A percentile compares a stretch with the other conserved stretches of the same genome.
phyloP scores from a whole-genome alignment of 2,888 invertebrate genomes.

The Clistopyga incitator region DNA sequence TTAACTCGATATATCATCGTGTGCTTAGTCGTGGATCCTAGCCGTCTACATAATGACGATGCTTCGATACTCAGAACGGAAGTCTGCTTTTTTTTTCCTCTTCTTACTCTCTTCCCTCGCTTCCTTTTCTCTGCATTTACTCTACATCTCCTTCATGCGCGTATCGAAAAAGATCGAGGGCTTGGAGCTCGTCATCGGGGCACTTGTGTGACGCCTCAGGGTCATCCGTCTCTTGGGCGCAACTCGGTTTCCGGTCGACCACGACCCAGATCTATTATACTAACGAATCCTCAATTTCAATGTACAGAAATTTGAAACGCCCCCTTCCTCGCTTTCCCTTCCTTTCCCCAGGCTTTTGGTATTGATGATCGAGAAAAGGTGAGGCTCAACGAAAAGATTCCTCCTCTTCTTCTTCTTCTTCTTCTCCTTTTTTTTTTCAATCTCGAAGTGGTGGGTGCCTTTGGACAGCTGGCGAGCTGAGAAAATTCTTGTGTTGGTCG shows the following conservation, averaged over 20 bases:
- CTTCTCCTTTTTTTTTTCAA: conserved; percentile 1
- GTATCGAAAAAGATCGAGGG: conserved; percentile 44
- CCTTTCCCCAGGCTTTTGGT: conserved; percentile 6
- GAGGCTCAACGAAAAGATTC: neutral
- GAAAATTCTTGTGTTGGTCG: conserved; percentile 21
- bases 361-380: neutral
- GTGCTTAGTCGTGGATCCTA: neutral
- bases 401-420: neutral
- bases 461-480: conserved; percentile 26
- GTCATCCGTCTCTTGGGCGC: conserved; percentile 49
- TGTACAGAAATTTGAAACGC: conserved; percentile 41
- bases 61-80: conserved; percentile 41
- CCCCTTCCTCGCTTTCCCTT: conserved; percentile 20
- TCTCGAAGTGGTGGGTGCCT: conserved; percentile 7
- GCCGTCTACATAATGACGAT: conserved; percentile 29
- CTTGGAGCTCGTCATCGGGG: conserved; percentile 15
- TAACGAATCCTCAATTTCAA: conserved; percentile 41
- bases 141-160: conserved; percentile 22
- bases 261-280: conserved; percentile 56
- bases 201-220: conserved; percentile 44
- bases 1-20: conserved; percentile 42
- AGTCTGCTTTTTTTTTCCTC: conserved; percentile 28
- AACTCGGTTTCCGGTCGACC: conserved; percentile 53
- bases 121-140: conserved; percentile 23
- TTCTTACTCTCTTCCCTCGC: conserved; percentile 2